phyloP scores from a whole-genome alignment of 2,888 invertebrate species.

The Labia minor region DNA sequence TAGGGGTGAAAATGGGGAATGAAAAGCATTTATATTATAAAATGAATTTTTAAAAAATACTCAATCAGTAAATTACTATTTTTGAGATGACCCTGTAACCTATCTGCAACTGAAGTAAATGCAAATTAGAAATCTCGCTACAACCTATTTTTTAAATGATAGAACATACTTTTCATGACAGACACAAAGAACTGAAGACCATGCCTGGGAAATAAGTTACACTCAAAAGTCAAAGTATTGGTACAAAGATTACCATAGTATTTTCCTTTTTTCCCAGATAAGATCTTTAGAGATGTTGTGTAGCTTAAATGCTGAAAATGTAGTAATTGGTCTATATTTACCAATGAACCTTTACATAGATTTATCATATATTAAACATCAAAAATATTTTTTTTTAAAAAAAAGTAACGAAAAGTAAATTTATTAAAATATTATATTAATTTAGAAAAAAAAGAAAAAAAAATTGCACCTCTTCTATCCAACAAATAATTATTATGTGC shows the following conservation, averaged over 20 bases:
- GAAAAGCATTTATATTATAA: neutral
- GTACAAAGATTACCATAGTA: slow-evolving; percentile 25
- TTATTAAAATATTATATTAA: neutral
- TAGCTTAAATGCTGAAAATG: slow-evolving; percentile 26
- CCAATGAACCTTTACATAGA: neutral
- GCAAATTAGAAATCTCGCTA: slow-evolving; percentile 13
- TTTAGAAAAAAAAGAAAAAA: too few relatives aligned
- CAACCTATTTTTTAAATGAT: neutral
- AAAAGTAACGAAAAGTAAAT: neutral
- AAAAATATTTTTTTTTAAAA: neutral
- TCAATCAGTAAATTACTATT: neutral
- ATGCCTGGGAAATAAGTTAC: slow-evolving; percentile 26
- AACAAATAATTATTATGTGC: too few relatives aligned
- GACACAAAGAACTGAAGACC: slow-evolving; percentile 21
- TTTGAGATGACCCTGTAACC: neutral
- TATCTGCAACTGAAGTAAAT: slow-evolving; percentile 1
- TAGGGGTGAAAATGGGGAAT: neutral
- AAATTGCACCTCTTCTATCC: too few relatives aligned
- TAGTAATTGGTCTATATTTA: slow-evolving; percentile 22
- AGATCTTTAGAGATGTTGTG: slow-evolving; percentile 24
- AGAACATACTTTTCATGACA: slow-evolving; percentile 7
- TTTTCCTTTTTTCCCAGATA: slow-evolving; percentile 25
- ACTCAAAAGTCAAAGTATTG: slow-evolving; percentile 22
- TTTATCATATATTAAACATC: neutral
- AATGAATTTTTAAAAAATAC: neutral